Conservation (phyloP, 2,113 vertebrate species). For the Corythaixoides concolor region DNA sequence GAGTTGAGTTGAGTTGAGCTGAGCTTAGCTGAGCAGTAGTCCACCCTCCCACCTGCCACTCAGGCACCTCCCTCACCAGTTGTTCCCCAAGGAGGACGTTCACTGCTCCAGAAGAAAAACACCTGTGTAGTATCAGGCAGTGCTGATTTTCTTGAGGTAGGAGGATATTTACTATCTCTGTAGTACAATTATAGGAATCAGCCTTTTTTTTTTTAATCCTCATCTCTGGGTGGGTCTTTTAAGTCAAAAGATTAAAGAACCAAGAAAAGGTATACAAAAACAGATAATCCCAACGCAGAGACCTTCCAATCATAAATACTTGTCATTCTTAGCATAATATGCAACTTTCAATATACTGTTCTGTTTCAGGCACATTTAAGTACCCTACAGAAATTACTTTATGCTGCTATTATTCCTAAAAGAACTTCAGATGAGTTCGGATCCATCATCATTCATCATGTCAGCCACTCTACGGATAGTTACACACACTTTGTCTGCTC, state of each 20-base stretch:
- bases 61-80: background rate
- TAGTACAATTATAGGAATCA: background rate
- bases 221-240: background rate
- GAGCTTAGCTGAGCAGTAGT: background rate
- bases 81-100: background rate
- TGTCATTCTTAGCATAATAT: conserved; percentile 2
- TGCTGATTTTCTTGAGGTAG: background rate
- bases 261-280: background rate
- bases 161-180: background rate
- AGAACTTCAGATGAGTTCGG: conserved; percentile 17
- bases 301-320: conserved; percentile 14
- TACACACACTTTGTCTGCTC: conserved; percentile 30
- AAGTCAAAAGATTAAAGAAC: conserved; percentile 17
- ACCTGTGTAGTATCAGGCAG: background rate
- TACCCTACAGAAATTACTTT: background rate
- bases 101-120: background rate
- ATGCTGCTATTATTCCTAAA: conserved; percentile 8
- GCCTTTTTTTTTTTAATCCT: background rate
- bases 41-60: background rate
- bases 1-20: background rate
- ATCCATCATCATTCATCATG: conserved; percentile 41
- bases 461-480: conserved; percentile 8
- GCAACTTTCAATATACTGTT: background rate
- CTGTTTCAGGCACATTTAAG: conserved; percentile 4
- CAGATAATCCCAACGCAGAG: background rate